Evolutionary conservation across 2,888 invertebrate genomes (phyloP).

Genomic region (Lysandra coridon): DNA sequence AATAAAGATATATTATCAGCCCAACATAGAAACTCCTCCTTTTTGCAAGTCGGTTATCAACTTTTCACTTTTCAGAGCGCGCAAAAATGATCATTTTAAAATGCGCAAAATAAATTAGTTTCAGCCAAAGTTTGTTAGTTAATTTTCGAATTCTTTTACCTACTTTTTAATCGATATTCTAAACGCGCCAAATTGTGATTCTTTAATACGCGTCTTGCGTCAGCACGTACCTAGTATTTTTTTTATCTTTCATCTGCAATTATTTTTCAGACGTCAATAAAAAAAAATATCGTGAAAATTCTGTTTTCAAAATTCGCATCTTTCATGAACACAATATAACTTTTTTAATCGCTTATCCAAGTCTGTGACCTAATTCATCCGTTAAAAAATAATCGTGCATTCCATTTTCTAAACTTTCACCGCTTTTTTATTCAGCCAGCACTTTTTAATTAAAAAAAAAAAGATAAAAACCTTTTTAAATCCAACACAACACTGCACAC

Average conservation of each 20-base stretch:
- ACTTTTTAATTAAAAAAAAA: conserved; percentile 32
- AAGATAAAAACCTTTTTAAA: conserved; percentile 37
- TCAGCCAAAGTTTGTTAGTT: no score
- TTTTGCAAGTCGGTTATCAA: no score
- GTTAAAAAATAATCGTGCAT: background rate
- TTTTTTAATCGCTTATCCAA: background rate
- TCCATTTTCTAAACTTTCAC: conserved; percentile 3
- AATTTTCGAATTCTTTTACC: no score
- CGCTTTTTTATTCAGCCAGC: conserved; percentile 10
- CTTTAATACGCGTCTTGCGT: no score
- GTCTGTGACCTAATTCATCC: background rate
- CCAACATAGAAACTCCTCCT: no score
- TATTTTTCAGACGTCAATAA: background rate
- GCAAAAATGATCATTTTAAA: no score
- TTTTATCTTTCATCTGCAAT: background rate
- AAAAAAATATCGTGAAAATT: background rate
- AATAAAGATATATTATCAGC: no score
- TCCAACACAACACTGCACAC: conserved; percentile 37
- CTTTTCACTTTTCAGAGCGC: no score
- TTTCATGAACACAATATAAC: background rate
- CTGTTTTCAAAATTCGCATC: background rate
- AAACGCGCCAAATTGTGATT: background rate
- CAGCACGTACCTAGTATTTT: no score
- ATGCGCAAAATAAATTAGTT: no score
- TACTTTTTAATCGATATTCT: no score